Evolutionary conservation across 2,113 vertebrate genomes (phyloP).

Genomic region (Eptesicus fuscus): DNA sequence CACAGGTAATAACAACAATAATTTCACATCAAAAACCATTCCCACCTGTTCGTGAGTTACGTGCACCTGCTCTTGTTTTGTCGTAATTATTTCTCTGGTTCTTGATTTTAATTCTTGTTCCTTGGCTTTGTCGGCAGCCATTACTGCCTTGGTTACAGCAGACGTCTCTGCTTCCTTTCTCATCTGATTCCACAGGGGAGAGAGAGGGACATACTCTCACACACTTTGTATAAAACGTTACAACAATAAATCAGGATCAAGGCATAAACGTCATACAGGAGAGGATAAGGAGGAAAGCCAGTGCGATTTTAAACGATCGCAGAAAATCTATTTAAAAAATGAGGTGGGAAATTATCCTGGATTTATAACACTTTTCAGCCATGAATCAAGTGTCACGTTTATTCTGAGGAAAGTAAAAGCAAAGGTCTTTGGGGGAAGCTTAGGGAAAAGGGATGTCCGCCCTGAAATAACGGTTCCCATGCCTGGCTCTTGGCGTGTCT

Average conservation of each 20-base stretch:
- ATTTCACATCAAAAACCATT: background rate
- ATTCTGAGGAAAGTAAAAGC: constrained; percentile 51
- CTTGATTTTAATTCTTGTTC: constrained; percentile 81
- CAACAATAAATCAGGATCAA: constrained; percentile 6
- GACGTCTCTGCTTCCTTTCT: constrained; percentile 82
- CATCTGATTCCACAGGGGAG: constrained; percentile 74
- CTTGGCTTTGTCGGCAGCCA: constrained; percentile 80
- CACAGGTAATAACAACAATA: background rate
- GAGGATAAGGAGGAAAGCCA: constrained; percentile 6
- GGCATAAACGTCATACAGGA: constrained; percentile 25
- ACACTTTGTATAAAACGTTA: background rate
- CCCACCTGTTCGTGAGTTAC: constrained; percentile 77
- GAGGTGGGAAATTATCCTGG: constrained; percentile 20
- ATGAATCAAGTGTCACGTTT: constrained; percentile 42
- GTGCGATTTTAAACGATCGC: constrained; percentile 37
- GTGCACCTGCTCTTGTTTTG: constrained; percentile 80
- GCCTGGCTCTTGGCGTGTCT: background rate
- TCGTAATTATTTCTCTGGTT: constrained; percentile 80
- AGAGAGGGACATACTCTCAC: constrained; percentile 30
- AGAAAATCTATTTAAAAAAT: constrained; percentile 54
- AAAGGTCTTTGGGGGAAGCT: background rate
- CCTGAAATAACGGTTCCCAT: background rate
- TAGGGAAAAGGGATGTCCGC: background rate
- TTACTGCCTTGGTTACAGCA: constrained; percentile 77
- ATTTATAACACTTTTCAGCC: constrained; percentile 33